Conservation (phyloP, 35 echinoderm and acorn worm genomes). For the Strongylocentrotus purpuratus region DNA sequence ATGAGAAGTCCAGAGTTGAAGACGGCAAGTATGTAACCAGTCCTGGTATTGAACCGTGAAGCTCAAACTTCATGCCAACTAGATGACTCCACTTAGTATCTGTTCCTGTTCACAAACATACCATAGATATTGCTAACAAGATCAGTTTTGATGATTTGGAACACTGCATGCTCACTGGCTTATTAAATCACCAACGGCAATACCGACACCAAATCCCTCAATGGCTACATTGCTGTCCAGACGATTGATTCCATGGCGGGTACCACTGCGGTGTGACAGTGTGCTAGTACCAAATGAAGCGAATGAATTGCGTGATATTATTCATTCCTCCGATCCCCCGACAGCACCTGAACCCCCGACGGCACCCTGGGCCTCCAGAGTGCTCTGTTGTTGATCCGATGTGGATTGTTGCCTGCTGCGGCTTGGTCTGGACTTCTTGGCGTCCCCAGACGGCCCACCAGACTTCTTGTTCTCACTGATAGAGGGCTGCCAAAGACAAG, state of each 20-base stretch:
- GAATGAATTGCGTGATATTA: background rate
- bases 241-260: background rate
- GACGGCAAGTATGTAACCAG: background rate
- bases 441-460: background rate
- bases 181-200: background rate
- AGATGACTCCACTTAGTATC: background rate
- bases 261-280: background rate
- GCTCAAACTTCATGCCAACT: background rate
- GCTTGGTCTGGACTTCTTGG: conserved; percentile 33
- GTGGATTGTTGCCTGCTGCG: conserved; percentile 34
- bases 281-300: background rate
- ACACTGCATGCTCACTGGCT: background rate
- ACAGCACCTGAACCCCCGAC: conserved; percentile 3
- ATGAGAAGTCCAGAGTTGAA: background rate
- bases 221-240: background rate
- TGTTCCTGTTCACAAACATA: background rate
- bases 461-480: conserved; percentile 46
- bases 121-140: background rate
- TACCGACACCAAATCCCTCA: background rate
- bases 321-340: conserved; percentile 36
- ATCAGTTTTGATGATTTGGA: background rate
- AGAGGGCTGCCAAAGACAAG: conserved; percentile 17
- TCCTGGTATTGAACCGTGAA: background rate
- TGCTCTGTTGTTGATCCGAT: conserved; percentile 10
- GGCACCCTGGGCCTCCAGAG: background rate